Evolutionary conservation across 2,888 invertebrate species (phyloP).

Genomic region (Amiota mariae): DNA sequence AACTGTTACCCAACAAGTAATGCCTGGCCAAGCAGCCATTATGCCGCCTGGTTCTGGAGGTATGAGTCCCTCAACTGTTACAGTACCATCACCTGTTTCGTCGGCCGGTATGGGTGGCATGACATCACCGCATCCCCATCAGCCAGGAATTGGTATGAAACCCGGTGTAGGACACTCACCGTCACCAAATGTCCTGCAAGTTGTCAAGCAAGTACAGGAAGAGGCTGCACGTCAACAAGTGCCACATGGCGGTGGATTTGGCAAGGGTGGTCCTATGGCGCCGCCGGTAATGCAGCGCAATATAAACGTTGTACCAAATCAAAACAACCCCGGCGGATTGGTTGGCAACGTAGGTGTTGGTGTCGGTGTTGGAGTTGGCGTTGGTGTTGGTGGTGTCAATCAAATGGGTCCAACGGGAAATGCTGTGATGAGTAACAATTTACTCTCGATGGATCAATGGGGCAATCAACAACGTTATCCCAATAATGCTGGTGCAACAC

Average conservation of each 20-base stretch:
- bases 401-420: slow-evolving; percentile 56
- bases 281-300: slow-evolving; percentile 75
- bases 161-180: slow-evolving; percentile 82
- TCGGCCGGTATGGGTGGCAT: slow-evolving; percentile 73
- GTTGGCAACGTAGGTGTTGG: slow-evolving; percentile 48
- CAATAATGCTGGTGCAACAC: slow-evolving; percentile 40
- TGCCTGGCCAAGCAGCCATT: slow-evolving; percentile 63
- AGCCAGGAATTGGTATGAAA: slow-evolving; percentile 78
- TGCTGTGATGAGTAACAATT: slow-evolving; percentile 74
- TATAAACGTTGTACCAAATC: slow-evolving; percentile 65
- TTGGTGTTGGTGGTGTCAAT: slow-evolving; percentile 48
- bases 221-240: slow-evolving; percentile 92
- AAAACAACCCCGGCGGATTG: slow-evolving; percentile 59
- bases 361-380: slow-evolving; percentile 48
- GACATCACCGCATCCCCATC: slow-evolving; percentile 76
- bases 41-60: slow-evolving; percentile 70
- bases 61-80: slow-evolving; percentile 76
- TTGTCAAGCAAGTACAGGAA: slow-evolving; percentile 90
- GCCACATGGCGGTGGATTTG: slow-evolving; percentile 82
- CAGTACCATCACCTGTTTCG: slow-evolving; percentile 76
- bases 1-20: slow-evolving; percentile 61
- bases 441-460: slow-evolving; percentile 77
- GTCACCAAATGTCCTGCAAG: slow-evolving; percentile 87
- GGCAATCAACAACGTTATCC: slow-evolving; percentile 70
- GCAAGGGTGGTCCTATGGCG: slow-evolving; percentile 77